These are phyloP conservation scores for Lepetodrilus schrolli DNA, from an alignment of 2,888 invertebrate species.

Conservation along the genomic window DNA sequence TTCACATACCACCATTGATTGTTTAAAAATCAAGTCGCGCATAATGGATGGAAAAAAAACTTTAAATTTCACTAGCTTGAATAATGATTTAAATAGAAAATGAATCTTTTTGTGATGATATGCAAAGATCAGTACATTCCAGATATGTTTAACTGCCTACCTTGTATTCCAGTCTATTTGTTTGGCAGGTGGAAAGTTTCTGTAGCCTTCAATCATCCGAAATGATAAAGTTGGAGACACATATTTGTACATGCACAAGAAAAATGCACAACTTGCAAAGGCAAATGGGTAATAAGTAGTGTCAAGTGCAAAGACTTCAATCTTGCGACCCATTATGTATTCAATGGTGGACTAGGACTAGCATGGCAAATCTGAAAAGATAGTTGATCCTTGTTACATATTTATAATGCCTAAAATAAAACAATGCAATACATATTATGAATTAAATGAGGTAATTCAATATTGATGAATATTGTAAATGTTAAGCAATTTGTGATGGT, in stretches of 20 bases:
- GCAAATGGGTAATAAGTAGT: constrained; percentile 62
- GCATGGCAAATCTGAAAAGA: background rate
- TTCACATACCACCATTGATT: background rate
- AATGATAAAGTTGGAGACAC: constrained; percentile 62
- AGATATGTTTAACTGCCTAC: constrained; percentile 44
- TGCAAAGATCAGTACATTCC: no score
- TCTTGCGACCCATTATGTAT: constrained; percentile 40
- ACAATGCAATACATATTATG: no score
- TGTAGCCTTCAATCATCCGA: constrained; percentile 53
- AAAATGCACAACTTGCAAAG: constrained; percentile 59
- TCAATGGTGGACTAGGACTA: background rate
- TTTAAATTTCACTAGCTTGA: no score
- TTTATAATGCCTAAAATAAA: no score
- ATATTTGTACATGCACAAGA: constrained; percentile 62
- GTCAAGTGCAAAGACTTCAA: constrained; percentile 49
- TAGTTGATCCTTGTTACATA: no score
- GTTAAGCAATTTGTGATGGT: no score
- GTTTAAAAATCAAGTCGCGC: background rate
- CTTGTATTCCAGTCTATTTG: constrained; percentile 69
- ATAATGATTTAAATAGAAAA: background rate
- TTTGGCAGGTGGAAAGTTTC: constrained; percentile 51
- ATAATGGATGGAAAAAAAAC: background rate
- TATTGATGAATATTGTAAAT: no score
- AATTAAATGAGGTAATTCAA: no score
- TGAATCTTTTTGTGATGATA: background rate